Conservation (phyloP, 1,140 invertebrate species). For the Zaprionus camerounensis region DNA sequence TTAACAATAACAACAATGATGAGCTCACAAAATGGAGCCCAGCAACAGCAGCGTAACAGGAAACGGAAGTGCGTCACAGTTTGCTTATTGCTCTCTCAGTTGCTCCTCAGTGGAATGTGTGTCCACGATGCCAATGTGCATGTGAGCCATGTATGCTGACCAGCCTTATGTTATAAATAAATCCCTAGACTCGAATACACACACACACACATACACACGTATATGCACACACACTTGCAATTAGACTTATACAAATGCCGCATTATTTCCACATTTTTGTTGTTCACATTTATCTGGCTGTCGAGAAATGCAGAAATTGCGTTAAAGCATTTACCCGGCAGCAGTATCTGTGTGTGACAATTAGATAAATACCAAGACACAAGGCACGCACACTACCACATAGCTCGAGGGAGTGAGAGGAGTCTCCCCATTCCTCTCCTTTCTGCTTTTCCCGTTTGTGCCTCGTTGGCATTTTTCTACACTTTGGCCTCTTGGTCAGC, state of each 20-base stretch:
- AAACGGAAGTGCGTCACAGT: constrained; percentile 70
- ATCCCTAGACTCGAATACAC: constrained; percentile 10
- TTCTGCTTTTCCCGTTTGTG: constrained; percentile 39
- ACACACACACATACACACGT: background rate
- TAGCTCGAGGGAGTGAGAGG: background rate
- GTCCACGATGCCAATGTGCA: background rate
- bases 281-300: constrained; percentile 63
- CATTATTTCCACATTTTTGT: constrained; percentile 72
- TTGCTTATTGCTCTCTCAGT: constrained; percentile 29
- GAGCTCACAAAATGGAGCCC: constrained; percentile 41
- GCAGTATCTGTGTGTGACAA: constrained; percentile 57
- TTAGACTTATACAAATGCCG: constrained; percentile 66
- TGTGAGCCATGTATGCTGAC: background rate
- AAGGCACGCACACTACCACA: constrained; percentile 36
- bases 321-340: constrained; percentile 52
- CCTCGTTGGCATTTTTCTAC: constrained; percentile 77
- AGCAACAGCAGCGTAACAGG: constrained; percentile 54
- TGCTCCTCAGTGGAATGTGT: background rate
- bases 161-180: constrained; percentile 2
- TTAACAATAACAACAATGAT: constrained; percentile 33
- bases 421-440: too few relatives aligned
- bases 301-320: constrained; percentile 59
- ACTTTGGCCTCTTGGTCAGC: constrained; percentile 66
- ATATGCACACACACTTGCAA: constrained; percentile 43
- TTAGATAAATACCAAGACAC: constrained; percentile 79